phyloP scores from a whole-genome alignment of 1,140 invertebrate genomes.

The Drosophila truncata region DNA sequence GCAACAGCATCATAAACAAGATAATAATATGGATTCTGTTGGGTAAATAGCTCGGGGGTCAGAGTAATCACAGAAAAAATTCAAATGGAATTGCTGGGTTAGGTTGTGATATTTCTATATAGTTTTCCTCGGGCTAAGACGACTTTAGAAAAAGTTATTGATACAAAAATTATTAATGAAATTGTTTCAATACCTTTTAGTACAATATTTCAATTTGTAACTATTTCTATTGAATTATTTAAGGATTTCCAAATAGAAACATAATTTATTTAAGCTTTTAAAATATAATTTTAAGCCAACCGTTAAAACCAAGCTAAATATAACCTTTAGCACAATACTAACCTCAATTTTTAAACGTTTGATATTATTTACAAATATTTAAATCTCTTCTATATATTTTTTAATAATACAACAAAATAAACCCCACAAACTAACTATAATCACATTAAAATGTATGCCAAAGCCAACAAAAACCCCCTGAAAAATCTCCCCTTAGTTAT shows the following conservation, averaged over 20 bases:
- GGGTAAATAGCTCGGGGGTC: constrained; percentile 56
- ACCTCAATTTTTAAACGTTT: not conserved
- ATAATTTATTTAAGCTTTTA: not conserved
- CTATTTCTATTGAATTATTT: not conserved
- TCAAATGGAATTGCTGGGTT: not conserved
- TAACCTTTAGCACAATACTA: no score
- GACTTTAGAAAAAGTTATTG: not conserved
- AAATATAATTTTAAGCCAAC: not conserved
- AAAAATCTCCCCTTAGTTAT: not conserved
- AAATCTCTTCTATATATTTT: not conserved
- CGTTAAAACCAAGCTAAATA: not conserved
- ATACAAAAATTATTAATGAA: no score
- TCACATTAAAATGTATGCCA: not conserved
- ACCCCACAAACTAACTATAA: not conserved
- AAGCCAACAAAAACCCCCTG: not conserved
- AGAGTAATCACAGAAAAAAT: not conserved
- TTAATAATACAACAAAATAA: not conserved
- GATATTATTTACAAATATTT: not conserved
- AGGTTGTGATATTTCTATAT: not conserved
- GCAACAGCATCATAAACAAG: constrained; percentile 40
- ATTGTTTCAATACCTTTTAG: not conserved
- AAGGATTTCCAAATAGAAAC: not conserved
- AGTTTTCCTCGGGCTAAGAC: not conserved
- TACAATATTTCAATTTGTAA: not conserved
- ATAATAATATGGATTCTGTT: constrained; percentile 68